These are phyloP conservation scores for Vandiemenella viatica DNA, from an alignment of 2,888 invertebrate species.

Conservation along the genomic window DNA sequence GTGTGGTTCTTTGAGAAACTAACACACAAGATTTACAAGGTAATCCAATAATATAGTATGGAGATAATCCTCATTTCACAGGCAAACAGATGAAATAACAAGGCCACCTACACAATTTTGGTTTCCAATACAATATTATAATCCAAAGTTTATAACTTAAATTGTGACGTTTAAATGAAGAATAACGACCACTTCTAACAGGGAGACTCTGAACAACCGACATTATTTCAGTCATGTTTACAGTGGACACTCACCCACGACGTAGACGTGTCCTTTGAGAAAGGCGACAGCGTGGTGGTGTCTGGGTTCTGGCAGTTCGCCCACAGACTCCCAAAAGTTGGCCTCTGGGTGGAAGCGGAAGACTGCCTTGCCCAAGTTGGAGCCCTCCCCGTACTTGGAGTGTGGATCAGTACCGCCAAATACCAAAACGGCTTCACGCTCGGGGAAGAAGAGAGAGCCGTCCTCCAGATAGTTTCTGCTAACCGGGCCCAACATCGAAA, in stretches of 20 bases:
- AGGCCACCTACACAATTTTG: too few species aligned
- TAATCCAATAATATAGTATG: too few species aligned
- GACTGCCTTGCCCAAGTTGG: conserved; percentile 47
- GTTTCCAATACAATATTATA: too few species aligned
- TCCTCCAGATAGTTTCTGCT: conserved; percentile 33
- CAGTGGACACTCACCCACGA: conserved; percentile 39
- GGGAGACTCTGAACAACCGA: not conserved
- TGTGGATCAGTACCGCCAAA: conserved; percentile 57
- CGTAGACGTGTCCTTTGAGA: conserved; percentile 45
- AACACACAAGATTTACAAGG: too few species aligned
- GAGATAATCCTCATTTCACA: too few species aligned
- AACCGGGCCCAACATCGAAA: conserved; percentile 11
- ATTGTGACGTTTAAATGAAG: too few species aligned
- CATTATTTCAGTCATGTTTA: not conserved
- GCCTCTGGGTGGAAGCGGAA: conserved; percentile 33
- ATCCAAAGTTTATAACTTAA: too few species aligned
- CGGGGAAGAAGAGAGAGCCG: conserved; percentile 39
- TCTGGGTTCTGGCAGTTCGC: conserved; percentile 50
- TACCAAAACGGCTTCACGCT: conserved; percentile 45
- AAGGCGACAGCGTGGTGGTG: conserved; percentile 52
- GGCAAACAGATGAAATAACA: too few species aligned
- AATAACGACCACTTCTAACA: too few species aligned
- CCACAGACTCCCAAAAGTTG: conserved; percentile 50
- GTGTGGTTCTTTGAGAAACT: too few species aligned
- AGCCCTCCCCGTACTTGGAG: conserved; percentile 35